Evolutionary conservation across 2,888 invertebrate genomes (phyloP), one percentile per base, ranked within the genome.

Genomic region (Ptychoptera albimana): DNA sequence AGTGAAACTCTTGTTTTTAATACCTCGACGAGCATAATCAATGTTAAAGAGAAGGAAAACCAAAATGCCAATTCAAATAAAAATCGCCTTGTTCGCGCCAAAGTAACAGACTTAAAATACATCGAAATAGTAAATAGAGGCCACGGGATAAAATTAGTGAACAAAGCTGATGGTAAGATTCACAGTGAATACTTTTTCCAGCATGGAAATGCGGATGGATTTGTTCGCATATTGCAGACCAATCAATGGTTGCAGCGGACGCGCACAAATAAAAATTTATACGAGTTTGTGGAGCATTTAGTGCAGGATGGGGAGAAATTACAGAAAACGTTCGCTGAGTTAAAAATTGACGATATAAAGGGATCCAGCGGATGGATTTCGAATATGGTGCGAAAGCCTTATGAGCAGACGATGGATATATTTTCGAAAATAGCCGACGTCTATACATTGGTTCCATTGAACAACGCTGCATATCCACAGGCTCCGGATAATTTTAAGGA

Each of bases 241-340:
- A 49, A 57, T 15, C 59, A 61, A 50, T 53, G 63, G 12, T 55
- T 64, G 15, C 60, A 60, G 39, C 52, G 50, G 36, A 51, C 54
- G 2, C 73, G 77, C 47, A 73, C 79, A 47, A 86, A 87, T 51
- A 76, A 75, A 46, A 74, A 79, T 53, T 64, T 81, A 37, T 83
- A 75, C 58, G 65, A 87, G 12, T 77, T 92, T 2, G 69, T 82
- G 2, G 78, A 79, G 23, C 23, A 23, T 23, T 23, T 23, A 7
- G 23, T 23, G 47, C 72, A 74, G 0, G 77, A 80, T 51, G 73
- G 76, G 9, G 74, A 75, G 52, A 83, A 82, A 23, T 60, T 92
- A 49, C 81, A 82, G 52, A 78, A 77, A 58, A 91, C 92, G 0
- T 92, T 94, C 58, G 85, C 86, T 4, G 88, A 91, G 53, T 63